Evolutionary conservation across 2,797 vertebrate species (phyloP).

Genomic region (Catharus ustulatus): DNA sequence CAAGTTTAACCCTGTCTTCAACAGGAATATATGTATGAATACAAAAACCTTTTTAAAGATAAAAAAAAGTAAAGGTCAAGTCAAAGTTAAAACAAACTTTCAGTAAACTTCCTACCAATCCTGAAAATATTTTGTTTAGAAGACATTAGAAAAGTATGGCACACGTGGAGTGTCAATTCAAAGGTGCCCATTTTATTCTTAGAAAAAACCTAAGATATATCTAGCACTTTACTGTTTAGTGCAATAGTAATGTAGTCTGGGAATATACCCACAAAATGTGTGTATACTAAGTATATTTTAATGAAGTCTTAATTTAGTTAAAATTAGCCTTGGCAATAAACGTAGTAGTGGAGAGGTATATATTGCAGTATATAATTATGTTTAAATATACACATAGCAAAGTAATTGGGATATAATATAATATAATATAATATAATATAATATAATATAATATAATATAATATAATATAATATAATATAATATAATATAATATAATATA

Average conservation of each 20-base stretch:
- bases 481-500: background rate
- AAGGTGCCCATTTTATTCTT: background rate
- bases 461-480: background rate
- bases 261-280: accelerated
- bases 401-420: background rate
- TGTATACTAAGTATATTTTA: background rate
- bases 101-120: background rate
- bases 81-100: constrained; percentile 53
- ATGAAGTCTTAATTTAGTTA: background rate
- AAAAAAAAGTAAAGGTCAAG: constrained; percentile 37
- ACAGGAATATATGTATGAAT: constrained; percentile 17
- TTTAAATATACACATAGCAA: background rate
- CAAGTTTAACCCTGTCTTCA: constrained; percentile 68
- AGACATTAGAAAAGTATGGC: background rate
- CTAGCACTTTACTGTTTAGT: background rate
- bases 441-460: background rate
- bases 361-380: background rate
- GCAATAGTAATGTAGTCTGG: background rate
- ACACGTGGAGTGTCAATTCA: background rate
- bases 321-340: background rate
- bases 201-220: background rate
- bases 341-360: background rate
- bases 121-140: background rate
- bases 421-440: too few relatives aligned
- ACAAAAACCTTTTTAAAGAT: background rate